These are phyloP conservation scores for Incurvaria masculella DNA, from an alignment of 2,888 invertebrate genomes.

Conservation along the genomic window DNA sequence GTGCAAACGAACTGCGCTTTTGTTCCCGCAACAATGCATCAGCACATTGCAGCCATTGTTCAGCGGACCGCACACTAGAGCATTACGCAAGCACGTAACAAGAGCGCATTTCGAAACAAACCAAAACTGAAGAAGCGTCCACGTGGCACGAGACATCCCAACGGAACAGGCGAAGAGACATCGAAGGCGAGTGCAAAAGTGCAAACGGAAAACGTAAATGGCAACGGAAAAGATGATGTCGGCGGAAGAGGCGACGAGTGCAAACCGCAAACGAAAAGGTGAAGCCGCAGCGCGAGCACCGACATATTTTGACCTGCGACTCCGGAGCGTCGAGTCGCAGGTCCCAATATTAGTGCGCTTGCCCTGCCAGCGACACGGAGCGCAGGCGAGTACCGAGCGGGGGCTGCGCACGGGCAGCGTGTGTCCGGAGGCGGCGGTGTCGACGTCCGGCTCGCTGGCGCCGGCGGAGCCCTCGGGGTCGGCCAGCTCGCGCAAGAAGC, in stretches of 20 bases:
- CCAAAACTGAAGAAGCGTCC: too few relatives aligned
- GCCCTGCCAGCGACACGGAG: constrained; percentile 23
- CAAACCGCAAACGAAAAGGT: too few relatives aligned
- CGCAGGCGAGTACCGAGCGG: constrained; percentile 43
- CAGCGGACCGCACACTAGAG: not conserved
- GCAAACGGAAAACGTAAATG: not conserved
- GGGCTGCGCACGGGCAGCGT: constrained; percentile 55
- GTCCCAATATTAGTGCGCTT: constrained; percentile 1
- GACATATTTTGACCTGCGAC: not conserved
- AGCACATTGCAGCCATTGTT: not conserved
- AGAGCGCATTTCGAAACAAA: not conserved
- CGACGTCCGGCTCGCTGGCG: constrained; percentile 27
- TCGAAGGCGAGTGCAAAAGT: too few relatives aligned
- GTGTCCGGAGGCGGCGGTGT: constrained; percentile 42
- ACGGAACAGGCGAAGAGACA: not conserved
- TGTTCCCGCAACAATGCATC: not conserved
- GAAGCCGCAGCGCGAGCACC: not conserved
- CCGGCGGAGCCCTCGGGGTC: constrained; percentile 20
- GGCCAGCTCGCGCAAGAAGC: constrained; percentile 42
- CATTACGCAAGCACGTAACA: not conserved
- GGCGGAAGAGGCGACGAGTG: too few relatives aligned
- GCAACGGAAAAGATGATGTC: not conserved
- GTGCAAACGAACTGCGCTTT: not conserved
- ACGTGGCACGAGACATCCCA: too few relatives aligned
- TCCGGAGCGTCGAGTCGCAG: not conserved